A percentile compares a stretch with the other conserved stretches of the same genome.
Evolutionary conservation across 2,888 invertebrate genomes (phyloP).

Genomic region (Invenusta paracnida): DNA sequence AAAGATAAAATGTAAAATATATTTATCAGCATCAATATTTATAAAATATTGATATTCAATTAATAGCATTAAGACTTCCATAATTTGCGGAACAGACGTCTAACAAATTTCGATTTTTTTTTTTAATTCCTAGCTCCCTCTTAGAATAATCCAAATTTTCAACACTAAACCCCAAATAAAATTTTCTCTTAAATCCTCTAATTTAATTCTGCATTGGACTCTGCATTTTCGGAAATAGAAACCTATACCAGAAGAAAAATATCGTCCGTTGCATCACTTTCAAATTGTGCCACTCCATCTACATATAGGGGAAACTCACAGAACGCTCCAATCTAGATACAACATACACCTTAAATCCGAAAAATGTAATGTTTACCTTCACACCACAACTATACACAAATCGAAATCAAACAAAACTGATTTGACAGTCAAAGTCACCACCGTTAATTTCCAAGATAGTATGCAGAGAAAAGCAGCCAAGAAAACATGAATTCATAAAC

Average conservation of each 20-base stretch:
- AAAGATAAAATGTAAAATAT: too few relatives aligned
- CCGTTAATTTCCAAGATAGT: background rate
- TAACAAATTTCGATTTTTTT: background rate
- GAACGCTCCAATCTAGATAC: background rate
- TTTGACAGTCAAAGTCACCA: background rate
- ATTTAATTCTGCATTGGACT: background rate
- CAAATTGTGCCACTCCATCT: conserved; percentile 3
- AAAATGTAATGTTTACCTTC: background rate
- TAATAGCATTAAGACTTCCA: too few relatives aligned
- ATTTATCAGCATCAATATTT: too few relatives aligned
- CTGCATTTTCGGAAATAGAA: background rate
- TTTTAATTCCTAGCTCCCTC: background rate
- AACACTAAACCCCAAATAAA: background rate
- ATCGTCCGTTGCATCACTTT: conserved; percentile 12
- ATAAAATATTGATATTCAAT: too few relatives aligned
- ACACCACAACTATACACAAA: background rate
- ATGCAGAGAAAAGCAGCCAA: background rate
- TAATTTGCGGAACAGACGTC: background rate
- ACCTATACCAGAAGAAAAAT: background rate
- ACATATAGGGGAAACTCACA: background rate
- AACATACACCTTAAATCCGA: background rate
- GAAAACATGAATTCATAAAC: conserved; percentile 13
- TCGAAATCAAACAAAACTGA: conserved; percentile 18
- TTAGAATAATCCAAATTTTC: background rate
- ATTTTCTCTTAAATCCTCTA: background rate